Percentiles rank a stretch among this genome's conserved stretches.
Conservation (phyloP, 2,113 vertebrate genomes). For the Takifugu flavidus region DNA sequence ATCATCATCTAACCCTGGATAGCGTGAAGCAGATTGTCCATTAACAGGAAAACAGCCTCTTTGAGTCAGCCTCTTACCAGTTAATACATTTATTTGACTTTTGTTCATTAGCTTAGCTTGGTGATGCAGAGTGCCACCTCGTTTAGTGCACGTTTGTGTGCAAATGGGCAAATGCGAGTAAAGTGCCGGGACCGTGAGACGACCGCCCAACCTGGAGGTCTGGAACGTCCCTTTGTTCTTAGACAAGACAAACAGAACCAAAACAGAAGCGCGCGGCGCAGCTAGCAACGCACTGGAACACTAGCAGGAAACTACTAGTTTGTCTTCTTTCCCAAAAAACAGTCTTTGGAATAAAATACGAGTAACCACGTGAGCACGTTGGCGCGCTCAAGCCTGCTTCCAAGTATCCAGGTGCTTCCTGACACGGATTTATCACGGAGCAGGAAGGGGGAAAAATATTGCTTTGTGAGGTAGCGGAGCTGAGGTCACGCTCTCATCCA, state of each 20-base stretch:
- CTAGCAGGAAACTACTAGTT: constrained; percentile 12
- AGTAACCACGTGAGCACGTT: background rate
- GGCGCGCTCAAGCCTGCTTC: constrained; percentile 4
- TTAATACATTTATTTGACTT: no score
- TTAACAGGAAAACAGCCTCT: no score
- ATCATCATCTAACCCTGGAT: no score
- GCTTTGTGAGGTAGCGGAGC: no score
- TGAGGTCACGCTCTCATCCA: no score
- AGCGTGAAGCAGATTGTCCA: no score
- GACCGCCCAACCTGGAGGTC: background rate
- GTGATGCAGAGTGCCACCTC: no score
- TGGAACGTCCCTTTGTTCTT: constrained; percentile 5
- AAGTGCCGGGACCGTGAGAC: no score
- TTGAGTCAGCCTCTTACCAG: no score
- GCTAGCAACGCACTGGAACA: constrained; percentile 15
- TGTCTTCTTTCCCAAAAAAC: background rate
- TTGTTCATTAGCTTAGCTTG: no score
- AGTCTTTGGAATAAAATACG: constrained; percentile 3
- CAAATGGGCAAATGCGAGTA: no score
- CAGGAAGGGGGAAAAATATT: background rate
- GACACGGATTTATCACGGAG: constrained; percentile 7
- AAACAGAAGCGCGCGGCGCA: constrained; percentile 9
- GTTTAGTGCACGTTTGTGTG: no score
- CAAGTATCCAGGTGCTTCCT: constrained; percentile 40
- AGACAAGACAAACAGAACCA: constrained; percentile 5